These are phyloP conservation scores for Melinaea menophilus DNA, from an alignment of 2,888 invertebrate species.

Conservation along the genomic window DNA sequence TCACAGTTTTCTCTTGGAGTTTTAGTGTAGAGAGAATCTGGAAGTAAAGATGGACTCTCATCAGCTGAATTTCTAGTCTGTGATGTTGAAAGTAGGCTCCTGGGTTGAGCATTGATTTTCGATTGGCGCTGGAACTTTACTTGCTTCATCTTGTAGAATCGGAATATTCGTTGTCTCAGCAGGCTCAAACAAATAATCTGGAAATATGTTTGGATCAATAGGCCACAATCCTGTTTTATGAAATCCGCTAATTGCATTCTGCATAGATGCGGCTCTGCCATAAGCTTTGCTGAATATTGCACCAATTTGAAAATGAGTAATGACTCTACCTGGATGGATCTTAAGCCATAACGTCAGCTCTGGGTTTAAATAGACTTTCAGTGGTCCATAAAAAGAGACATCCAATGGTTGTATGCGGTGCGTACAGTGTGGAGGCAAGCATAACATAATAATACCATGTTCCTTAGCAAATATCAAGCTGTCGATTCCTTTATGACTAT, in stretches of 20 bases:
- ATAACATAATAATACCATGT: slow-evolving; percentile 12
- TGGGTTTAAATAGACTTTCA: slow-evolving; percentile 32
- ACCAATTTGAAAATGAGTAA: slow-evolving; percentile 40
- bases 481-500: slow-evolving; percentile 9
- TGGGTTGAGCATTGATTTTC: too few species aligned
- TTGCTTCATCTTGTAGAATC: background rate
- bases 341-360: slow-evolving; percentile 37
- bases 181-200: slow-evolving; percentile 36
- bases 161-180: slow-evolving; percentile 37
- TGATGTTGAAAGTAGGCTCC: too few species aligned
- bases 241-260: slow-evolving; percentile 31
- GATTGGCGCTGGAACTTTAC: too few species aligned
- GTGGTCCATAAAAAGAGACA: too few species aligned
- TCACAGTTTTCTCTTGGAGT: too few species aligned
- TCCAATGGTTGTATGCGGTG: too few species aligned
- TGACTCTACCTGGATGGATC: slow-evolving; percentile 38
- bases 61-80: too few species aligned
- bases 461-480: slow-evolving; percentile 19
- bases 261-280: slow-evolving; percentile 33
- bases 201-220: slow-evolving; percentile 25
- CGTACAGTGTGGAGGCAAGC: too few species aligned
- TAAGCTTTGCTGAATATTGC: slow-evolving; percentile 39
- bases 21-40: too few species aligned
- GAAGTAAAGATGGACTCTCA: too few species aligned
- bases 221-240: slow-evolving; percentile 29